Base-by-base conservation (phyloP, 2,888 invertebrate genomes). In the Cephus rjabovi region DNA sequence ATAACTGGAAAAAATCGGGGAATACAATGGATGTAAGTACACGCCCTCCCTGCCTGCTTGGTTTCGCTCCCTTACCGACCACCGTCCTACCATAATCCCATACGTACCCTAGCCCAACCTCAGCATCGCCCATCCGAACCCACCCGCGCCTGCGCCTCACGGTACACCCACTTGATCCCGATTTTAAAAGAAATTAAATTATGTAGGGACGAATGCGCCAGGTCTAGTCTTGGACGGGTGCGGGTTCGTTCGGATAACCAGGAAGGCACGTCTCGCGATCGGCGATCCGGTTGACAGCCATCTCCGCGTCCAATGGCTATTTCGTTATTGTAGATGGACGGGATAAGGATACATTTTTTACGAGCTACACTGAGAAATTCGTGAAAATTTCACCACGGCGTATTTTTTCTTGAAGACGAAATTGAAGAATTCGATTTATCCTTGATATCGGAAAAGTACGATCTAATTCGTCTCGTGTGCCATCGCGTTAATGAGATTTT, bases 1-100 rank as follows among this genome's bases (percentile, higher is more conserved):
- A 81, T 86, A 89, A 88, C 84, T 83, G 83, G 85, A 77, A 87
- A 86, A 86, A 87, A 87, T 87, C 76, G 73, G 79, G 74, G 82
- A 86, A 88, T 84, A 89, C 89, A 89, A 89, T 89, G 83, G 88
- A 83, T 86, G 82, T 81, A 81, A 84, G 81, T 82, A 84, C 88
- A 84, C 88, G 85, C 87, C 87, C 84, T 85, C 81, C 81, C 81
- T 79, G 78, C 73, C 37, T 30, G 68, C 75, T 78, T 76, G 76
- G 76, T 71, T 77, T 81, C 79, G 77, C 79, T 75, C 82, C 79
- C 77, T 77, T 73, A 79, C 79, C 78, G 77, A 68, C 77, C 34
- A 12, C 31, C 69, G 30, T 31, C 15, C 35, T 37, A 35, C 37
- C 30, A 33, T 35, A 15, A 74, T 31, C n/a, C 37, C 35, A 34